Conservation (phyloP, 2,113 vertebrate genomes). For the Silurus asotus region DNA sequence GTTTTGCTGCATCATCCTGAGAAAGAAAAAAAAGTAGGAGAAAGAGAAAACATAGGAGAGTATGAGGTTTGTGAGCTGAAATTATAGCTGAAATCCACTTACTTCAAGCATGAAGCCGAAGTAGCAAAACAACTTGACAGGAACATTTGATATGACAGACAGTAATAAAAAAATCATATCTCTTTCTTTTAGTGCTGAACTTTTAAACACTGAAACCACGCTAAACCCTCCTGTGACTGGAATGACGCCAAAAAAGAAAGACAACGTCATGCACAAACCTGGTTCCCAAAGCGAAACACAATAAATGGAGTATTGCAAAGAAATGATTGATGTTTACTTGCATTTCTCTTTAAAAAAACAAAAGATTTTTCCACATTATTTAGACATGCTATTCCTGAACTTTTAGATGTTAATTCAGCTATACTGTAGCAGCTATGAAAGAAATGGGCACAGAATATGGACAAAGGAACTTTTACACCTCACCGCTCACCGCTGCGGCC, state of each 20-base stretch:
- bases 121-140: slow-evolving; percentile 9
- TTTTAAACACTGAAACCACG: neutral
- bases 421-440: too few species aligned
- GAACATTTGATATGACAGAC: slow-evolving; percentile 13
- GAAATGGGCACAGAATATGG: too few species aligned
- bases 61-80: slow-evolving; percentile 8
- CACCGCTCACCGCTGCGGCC: too few species aligned
- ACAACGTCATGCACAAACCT: neutral
- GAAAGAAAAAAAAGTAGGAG: slow-evolving; percentile 43
- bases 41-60: neutral
- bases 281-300: neutral
- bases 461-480: too few species aligned
- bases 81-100: neutral
- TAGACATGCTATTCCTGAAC: neutral
- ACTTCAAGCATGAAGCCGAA: slow-evolving; percentile 14
- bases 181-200: neutral
- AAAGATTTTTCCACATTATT: neutral
- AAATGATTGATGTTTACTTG: neutral
- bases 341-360: neutral
- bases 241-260: neutral
- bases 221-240: neutral
- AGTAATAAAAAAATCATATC: slow-evolving; percentile 8
- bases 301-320: neutral
- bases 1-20: slow-evolving; percentile 71
- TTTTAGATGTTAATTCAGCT: too few species aligned